Conservation (phyloP, 2,113 vertebrate species). For the Menura novaehollandiae region DNA sequence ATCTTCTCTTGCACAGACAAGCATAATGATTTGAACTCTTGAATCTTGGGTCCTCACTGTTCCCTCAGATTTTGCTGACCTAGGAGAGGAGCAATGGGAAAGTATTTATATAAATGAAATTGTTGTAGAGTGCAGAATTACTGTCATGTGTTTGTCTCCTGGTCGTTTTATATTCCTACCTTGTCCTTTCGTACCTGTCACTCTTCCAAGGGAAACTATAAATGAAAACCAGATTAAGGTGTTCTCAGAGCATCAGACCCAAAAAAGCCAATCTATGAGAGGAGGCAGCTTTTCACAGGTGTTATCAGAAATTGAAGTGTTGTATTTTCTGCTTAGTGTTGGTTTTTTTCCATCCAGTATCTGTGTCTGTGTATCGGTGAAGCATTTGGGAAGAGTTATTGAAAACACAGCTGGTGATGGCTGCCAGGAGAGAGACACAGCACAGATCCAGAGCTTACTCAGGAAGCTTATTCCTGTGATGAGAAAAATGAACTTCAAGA, state of each 20-base stretch:
- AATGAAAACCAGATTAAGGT: neutral
- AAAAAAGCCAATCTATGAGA: neutral
- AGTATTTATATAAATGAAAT: neutral
- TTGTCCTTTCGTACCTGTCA: neutral
- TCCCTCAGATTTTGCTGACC: neutral
- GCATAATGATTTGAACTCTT: neutral
- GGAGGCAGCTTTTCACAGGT: neutral
- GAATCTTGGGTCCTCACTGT: neutral
- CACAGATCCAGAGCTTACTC: neutral
- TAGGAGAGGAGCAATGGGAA: neutral
- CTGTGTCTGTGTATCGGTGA: neutral
- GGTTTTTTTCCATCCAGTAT: neutral
- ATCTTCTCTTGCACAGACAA: neutral
- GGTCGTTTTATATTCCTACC: neutral
- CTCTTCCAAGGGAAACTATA: neutral
- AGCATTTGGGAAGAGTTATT: neutral
- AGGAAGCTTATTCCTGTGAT: neutral
- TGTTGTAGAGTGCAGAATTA: neutral
- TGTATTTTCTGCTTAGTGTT: neutral
- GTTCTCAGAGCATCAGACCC: neutral
- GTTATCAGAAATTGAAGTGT: neutral
- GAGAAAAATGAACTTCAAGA: neutral
- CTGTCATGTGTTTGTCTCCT: neutral
- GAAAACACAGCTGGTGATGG: conserved; percentile 1
- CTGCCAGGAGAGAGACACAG: neutral